phyloP scores from a whole-genome alignment of 92 coral and sea anemone species.

The Umimayanthus chanpuru region DNA sequence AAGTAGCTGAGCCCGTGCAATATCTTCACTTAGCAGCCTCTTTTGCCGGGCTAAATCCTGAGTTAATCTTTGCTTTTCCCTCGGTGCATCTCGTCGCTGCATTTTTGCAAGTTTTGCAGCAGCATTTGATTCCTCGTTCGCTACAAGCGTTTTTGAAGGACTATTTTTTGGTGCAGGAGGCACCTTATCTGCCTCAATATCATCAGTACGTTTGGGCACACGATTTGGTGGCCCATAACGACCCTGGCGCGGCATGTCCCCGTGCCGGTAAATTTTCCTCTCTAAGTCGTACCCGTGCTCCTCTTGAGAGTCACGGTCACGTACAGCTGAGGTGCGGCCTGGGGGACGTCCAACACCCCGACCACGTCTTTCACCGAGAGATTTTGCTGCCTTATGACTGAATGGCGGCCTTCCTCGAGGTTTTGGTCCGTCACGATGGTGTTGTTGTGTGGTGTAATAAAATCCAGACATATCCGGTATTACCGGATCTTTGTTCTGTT shows the following conservation, averaged over 20 bases:
- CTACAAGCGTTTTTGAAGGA: conserved; percentile 33
- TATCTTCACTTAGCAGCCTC: conserved; percentile 89
- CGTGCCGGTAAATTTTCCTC: conserved; percentile 53
- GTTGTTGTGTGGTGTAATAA: conserved; percentile 79
- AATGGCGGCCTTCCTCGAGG: conserved; percentile 86
- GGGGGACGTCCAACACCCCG: conserved; percentile 71
- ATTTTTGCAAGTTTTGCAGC: conserved; percentile 49
- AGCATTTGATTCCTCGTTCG: conserved; percentile 41
- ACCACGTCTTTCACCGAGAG: conserved; percentile 65
- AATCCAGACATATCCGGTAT: conserved; percentile 79
- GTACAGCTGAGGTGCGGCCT: conserved; percentile 61
- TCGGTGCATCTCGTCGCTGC: conserved; percentile 90
- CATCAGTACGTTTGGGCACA: conserved; percentile 43
- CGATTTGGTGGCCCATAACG: conserved; percentile 66
- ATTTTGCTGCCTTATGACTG: conserved; percentile 68
- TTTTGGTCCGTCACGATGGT: conserved; percentile 82
- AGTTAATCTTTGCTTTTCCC: conserved; percentile 96
- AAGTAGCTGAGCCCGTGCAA: conserved; percentile 89
- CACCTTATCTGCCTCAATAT: conserved; percentile 40
- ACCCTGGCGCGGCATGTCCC: conserved; percentile 64
- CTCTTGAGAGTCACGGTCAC: conserved; percentile 68
- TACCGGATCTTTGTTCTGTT: conserved; percentile 50
- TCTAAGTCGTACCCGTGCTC: conserved; percentile 59
- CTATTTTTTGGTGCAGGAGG: conserved; percentile 44
- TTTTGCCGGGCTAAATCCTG: conserved; percentile 98